Evolutionary conservation across 1,140 invertebrate genomes (phyloP).

Genomic region (Holotrichia oblita): DNA sequence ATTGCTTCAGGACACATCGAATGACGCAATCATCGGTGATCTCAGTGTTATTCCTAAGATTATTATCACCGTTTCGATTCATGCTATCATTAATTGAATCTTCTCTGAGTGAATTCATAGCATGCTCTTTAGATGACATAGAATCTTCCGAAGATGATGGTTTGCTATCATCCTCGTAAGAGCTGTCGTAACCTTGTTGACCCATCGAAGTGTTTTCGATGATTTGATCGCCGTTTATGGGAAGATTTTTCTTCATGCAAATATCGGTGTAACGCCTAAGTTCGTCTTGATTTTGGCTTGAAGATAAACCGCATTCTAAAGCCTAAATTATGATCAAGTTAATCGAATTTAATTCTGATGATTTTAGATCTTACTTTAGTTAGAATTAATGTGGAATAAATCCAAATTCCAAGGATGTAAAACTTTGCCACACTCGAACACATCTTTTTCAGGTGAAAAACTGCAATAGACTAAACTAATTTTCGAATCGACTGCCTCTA

Average conservation of each 20-base stretch:
- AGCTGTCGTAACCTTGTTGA: background rate
- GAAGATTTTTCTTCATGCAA: slow-evolving; percentile 43
- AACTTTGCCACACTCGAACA: too few species aligned
- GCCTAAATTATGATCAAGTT: slow-evolving; percentile 46
- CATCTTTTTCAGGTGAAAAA: too few species aligned
- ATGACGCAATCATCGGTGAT: slow-evolving; percentile 43
- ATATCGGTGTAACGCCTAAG: slow-evolving; percentile 43
- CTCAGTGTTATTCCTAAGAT: background rate
- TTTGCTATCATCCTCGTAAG: slow-evolving; percentile 42
- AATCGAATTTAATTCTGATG: too few species aligned
- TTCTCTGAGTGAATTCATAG: background rate
- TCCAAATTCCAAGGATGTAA: too few species aligned
- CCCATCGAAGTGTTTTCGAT: background rate
- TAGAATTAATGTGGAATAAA: too few species aligned
- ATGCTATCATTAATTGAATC: background rate
- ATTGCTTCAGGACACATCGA: slow-evolving; percentile 48
- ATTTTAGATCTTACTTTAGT: too few species aligned
- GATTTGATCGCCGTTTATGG: background rate
- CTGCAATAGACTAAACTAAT: too few species aligned
- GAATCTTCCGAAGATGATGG: background rate
- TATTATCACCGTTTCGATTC: background rate
- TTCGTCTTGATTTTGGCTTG: slow-evolving; percentile 45
- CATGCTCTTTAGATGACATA: background rate
- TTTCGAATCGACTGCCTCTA: too few species aligned
- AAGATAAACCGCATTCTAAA: slow-evolving; percentile 54